Base-by-base conservation (phyloP, 2,888 invertebrate genomes). In the Agrochola litura region DNA sequence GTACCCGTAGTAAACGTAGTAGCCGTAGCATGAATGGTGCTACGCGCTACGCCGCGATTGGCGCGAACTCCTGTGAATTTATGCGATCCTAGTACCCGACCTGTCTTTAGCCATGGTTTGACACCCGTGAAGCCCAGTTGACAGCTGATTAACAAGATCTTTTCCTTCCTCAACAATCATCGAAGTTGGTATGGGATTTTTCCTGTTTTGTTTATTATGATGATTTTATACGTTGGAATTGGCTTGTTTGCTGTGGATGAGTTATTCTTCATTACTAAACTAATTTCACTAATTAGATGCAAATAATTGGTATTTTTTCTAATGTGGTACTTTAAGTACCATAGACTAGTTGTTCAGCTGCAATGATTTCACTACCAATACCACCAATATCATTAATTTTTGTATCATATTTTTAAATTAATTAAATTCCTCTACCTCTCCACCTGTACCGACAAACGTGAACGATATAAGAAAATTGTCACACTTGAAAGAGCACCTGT, bases 61-160 rank as follows among this genome's bases (percentile, higher is more conserved):
- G 14, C 3, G 66, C 22, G 79, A 77, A 73, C 90, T 92, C 91
- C 81, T 90, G 6, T 9, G 14, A 0, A 52, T 46, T 85, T 89
- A 90, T 96, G 93, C 14, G 46, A 19, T 78, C 96, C 96, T 96
- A 84, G 95, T 96, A 94, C 79, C 63, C 73, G 83, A 95, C 93
- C 96, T 96, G 96, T 96, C 96, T 94, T 88, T 90, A 93, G 91
- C 94, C 94, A 94, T 94, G 93, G 92, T 94, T 95, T 96, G 96
- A 96, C 95, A 89, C 90, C 92, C 92, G 94, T 96, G 96, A 96
- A 92, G 94, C 89, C 90, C 89, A 88, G 89, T 89, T 96, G 96
- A 96, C 96, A 96, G 95, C 91, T 93, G 90, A 91, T 89, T 90
- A 86, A 78, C 79, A 71, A 77, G 46, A 63, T 58, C 1, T 73